Base-by-base conservation (phyloP, 2,113 vertebrate genomes). In the Notothenia coriiceps region DNA sequence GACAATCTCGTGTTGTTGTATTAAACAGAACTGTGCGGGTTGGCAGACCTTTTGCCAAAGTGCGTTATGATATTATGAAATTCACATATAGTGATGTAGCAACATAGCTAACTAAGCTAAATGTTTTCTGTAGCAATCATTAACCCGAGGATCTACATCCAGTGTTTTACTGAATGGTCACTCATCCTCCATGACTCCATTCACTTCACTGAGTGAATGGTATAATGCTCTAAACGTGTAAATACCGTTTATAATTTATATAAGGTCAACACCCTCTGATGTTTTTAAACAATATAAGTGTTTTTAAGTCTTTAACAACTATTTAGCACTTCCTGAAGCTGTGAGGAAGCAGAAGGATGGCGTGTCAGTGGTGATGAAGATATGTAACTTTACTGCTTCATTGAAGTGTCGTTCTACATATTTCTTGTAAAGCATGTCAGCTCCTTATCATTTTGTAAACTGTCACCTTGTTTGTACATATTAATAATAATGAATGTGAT, bases 351-450 rank as follows among this genome's bases (percentile, higher is more conserved):
- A 56, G 52, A 83, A 61, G 35, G 49, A 80, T 71, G 29, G 29
- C 73, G 59, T 46, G 6, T 74, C 17, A 43, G 29, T 22, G 49
- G 6, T 15, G n/a, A 40, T 29, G n/a, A 63, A 55, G n/a, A 59
- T 52, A 6, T 70, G 43, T 33, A 8, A 50, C 14, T 46, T 49
- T 15, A 35, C 25, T 57, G 51, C 46, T 29, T 76, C 18, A 25
- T 29, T 44, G 50, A 81, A 51, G 62, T 51, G 13, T 83, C 15
- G 10, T 63, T 76, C 20, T 22, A 2, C 12, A 64, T 69, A 47
- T 40, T 73, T 79, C 51, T 63, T 80, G 35, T 79, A 44, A 81
- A 81, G 59, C 81, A 83, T 90, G 90, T 92, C 87, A 87, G 46
- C 50, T 74, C 13, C 25, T 25, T 46, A 8, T 51, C 52, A 22